These are phyloP conservation scores for Caenorhabditis afra DNA, from an alignment of 2,888 invertebrate species.

Conservation along the genomic window DNA sequence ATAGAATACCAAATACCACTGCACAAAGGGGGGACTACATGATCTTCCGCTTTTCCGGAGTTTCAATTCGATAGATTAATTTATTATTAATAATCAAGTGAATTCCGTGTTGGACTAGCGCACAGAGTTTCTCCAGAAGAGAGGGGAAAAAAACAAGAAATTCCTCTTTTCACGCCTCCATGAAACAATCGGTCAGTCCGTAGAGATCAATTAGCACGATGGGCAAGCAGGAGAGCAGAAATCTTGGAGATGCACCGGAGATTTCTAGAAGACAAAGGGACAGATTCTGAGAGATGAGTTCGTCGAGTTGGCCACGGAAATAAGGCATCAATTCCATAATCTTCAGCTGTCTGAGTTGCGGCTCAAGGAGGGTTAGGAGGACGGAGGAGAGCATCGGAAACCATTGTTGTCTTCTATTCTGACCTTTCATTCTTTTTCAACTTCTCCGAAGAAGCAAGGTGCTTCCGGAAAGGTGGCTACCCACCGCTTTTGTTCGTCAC, in stretches of 20 bases:
- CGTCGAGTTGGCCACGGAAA: too few relatives aligned
- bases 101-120: background rate
- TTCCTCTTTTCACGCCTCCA: too few relatives aligned
- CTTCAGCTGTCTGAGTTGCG: slow-evolving; percentile 24
- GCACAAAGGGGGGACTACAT: background rate
- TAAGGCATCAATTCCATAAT: slow-evolving; percentile 34
- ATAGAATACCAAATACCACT: slow-evolving; percentile 28
- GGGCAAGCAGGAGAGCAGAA: slow-evolving; percentile 27
- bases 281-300: background rate
- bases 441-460: slow-evolving; percentile 20
- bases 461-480: slow-evolving; percentile 40
- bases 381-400: slow-evolving; percentile 34
- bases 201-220: slow-evolving; percentile 46
- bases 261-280: background rate
- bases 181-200: slow-evolving; percentile 37
- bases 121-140: too few relatives aligned
- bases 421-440: slow-evolving; percentile 51
- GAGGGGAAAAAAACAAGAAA: slow-evolving; percentile 11
- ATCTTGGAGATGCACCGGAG: slow-evolving; percentile 4
- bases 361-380: slow-evolving; percentile 44
- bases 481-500: slow-evolving; percentile 23
- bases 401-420: slow-evolving; percentile 45
- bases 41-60: slow-evolving; percentile 10
- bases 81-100: slow-evolving; percentile 44
- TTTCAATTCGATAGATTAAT: slow-evolving; percentile 31